Percentiles rank a stretch among this genome's conserved stretches.
phyloP scores from a whole-genome alignment of 2,113 vertebrate species.

The Struthio camelus region DNA sequence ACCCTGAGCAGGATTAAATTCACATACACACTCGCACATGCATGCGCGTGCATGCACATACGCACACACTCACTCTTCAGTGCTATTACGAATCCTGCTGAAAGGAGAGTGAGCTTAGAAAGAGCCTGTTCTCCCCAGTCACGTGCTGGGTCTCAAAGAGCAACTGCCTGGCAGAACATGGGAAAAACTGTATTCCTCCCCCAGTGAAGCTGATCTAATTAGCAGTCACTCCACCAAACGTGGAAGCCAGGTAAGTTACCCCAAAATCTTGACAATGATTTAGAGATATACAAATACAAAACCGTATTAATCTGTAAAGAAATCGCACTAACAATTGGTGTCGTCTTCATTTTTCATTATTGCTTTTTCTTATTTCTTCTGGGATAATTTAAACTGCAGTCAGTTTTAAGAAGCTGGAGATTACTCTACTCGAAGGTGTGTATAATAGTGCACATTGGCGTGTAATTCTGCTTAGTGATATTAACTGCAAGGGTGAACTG shows the following conservation, averaged over 20 bases:
- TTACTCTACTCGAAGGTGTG: background rate
- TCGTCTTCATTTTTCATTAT: background rate
- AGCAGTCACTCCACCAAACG: background rate
- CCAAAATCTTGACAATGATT: background rate
- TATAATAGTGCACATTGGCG: background rate
- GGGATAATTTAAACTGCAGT: background rate
- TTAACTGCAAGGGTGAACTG: background rate
- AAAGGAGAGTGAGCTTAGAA: background rate
- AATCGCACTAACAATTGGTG: background rate
- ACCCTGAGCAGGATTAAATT: constrained; percentile 6
- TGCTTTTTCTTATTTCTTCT: background rate
- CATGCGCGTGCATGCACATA: background rate
- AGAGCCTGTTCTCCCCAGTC: background rate
- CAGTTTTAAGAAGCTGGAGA: background rate
- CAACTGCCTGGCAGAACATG: background rate
- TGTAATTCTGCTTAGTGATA: background rate
- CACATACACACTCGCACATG: background rate
- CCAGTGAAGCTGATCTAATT: background rate
- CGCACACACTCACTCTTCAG: background rate
- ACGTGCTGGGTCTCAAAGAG: background rate
- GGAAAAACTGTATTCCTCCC: background rate
- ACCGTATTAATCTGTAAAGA: background rate
- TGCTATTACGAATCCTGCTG: background rate
- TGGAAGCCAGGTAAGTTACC: background rate
- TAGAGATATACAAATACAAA: background rate